Percentiles rank a stretch among this genome's conserved stretches.
Evolutionary conservation across 2,113 vertebrate species (phyloP).

Genomic region (Zapornia atra): DNA sequence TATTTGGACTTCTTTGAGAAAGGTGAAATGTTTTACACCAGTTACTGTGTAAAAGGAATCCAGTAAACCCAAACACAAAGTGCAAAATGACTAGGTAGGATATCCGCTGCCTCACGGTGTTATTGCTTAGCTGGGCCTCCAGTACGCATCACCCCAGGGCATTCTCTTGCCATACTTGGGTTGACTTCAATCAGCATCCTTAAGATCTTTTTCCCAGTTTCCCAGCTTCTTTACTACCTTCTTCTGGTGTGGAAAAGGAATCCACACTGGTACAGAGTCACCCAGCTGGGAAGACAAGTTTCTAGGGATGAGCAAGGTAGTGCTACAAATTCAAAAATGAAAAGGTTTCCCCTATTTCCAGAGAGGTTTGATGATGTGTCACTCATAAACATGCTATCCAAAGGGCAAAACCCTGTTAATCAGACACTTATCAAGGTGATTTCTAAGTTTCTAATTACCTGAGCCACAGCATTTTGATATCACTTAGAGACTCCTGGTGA

Average conservation of each 20-base stretch:
- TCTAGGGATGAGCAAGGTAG: neutral
- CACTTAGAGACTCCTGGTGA: neutral
- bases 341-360: neutral
- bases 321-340: neutral
- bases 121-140: neutral
- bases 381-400: neutral
- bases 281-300: neutral
- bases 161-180: neutral
- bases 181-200: neutral
- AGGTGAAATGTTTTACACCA: slow-evolving; percentile 18
- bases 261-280: neutral
- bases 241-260: neutral
- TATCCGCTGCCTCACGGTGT: neutral
- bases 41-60: slow-evolving; percentile 21
- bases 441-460: neutral
- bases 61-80: slow-evolving; percentile 22
- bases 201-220: neutral
- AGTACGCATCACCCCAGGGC: neutral
- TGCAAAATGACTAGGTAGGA: slow-evolving; percentile 25
- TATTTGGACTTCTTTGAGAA: slow-evolving; percentile 23
- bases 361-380: neutral
- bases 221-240: neutral
- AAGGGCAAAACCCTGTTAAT: neutral
- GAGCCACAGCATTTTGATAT: neutral
- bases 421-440: neutral